These are phyloP conservation scores for Bilobella aurantiaca DNA, from an alignment of 1,140 invertebrate species.

Conservation along the genomic window DNA sequence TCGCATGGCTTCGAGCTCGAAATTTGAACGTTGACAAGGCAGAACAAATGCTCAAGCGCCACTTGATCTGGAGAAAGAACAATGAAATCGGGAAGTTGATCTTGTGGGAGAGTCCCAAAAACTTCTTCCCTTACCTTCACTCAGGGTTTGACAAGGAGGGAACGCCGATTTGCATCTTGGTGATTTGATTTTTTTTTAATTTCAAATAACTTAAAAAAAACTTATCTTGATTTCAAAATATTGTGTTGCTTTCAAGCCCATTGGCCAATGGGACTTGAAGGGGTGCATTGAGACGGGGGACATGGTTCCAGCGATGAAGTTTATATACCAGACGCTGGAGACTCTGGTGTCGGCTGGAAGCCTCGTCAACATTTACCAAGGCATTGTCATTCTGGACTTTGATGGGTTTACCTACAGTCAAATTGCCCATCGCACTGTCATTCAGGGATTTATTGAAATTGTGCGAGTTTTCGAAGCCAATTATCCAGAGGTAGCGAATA, in stretches of 20 bases:
- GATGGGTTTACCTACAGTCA: slow-evolving; percentile 23
- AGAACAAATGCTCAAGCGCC: slow-evolving; percentile 19
- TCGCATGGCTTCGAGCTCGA: slow-evolving; percentile 19
- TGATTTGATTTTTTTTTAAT: too few relatives aligned
- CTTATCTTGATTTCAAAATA: too few relatives aligned
- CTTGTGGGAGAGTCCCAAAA: slow-evolving; percentile 14
- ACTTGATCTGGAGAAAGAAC: slow-evolving; percentile 19
- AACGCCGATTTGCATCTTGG: too few relatives aligned
- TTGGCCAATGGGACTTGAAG: slow-evolving; percentile 17
- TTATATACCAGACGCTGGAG: slow-evolving; percentile 17
- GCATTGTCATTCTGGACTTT: slow-evolving; percentile 21
- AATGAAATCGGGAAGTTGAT: slow-evolving; percentile 18
- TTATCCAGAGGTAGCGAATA: slow-evolving; percentile 25
- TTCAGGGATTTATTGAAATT: slow-evolving; percentile 21
- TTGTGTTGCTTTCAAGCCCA: slow-evolving; percentile 14
- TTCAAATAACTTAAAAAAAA: too few relatives aligned
- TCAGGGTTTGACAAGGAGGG: slow-evolving; percentile 10
- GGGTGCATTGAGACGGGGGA: slow-evolving; percentile 16
- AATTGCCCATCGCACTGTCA: slow-evolving; percentile 14
- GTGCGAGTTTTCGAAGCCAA: slow-evolving; percentile 21
- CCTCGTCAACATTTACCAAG: slow-evolving; percentile 9
- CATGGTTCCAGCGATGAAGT: slow-evolving; percentile 15
- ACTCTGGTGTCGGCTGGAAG: not conserved
- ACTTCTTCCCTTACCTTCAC: slow-evolving; percentile 16
- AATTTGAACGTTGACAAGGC: slow-evolving; percentile 19